Evolutionary conservation across 2,113 vertebrate species (phyloP), one percentile per base, ranked within the genome.

Genomic region (Percopsis transmontana): DNA sequence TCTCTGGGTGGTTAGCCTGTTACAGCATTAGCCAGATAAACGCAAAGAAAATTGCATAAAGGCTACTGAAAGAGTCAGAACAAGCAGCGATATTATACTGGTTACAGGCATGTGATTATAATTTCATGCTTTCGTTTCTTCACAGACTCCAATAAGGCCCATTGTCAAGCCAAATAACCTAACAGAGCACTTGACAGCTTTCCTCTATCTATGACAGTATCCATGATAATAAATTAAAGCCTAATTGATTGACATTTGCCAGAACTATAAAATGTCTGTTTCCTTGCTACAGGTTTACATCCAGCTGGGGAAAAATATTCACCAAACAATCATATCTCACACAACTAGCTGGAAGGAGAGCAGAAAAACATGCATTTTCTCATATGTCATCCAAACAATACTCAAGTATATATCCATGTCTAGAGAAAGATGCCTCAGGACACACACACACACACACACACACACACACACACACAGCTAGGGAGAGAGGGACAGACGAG

Each of bases 1-100:
- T 21, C 52, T 74, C 39, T 20, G 27, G 53, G 41, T 47, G 16
- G 47, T 58, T 53, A 45, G n/a, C 21, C 2, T 39, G 56, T 76
- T 66, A 72, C 55, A 55, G 51, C 51, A 73, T 68, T 59, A 64
- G 45, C 40, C 56, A 70, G 61, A 66, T 41, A 66, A 66, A 66
- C 1, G 4, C 21, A 45, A 61, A 65, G 11, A 54, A 38, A 81
- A 75, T 12, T 45, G 47, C 19, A 15, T 33, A 16, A 19, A 58
- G 8, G 39, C 8, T 5, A 20, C 48, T 66, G 62, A 40, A 23
- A 53, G 57, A 72, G 48, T n/a, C 68, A 58, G 44, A 7, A n/a
- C 20, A 19, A 62, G 44, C 2, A 23, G 9, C 10, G 11, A 27
- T 18, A 6, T 66, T 56, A 66, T 45, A 58, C 38, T 16, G 58